These are phyloP conservation scores for Silurus glanis DNA, from an alignment of 2,113 vertebrate species.

Conservation along the genomic window DNA sequence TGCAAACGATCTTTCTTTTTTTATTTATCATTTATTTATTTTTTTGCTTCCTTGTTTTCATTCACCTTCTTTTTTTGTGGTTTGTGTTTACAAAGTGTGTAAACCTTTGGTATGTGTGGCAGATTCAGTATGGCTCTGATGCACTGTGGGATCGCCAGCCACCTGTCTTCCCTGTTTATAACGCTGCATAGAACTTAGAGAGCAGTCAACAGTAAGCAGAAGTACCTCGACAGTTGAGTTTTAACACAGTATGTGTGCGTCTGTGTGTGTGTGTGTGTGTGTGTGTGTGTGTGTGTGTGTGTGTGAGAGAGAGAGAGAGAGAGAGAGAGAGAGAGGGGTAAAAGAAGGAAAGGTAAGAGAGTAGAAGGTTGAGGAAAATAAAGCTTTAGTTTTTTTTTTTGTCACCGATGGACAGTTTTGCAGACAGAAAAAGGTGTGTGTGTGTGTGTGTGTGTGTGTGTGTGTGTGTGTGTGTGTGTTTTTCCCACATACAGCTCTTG, in stretches of 20 bases:
- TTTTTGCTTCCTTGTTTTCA: conserved; percentile 5
- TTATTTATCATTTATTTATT: not conserved
- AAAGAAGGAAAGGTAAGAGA: conserved; percentile 32
- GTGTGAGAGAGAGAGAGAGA: not conserved
- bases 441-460: conserved; percentile 37
- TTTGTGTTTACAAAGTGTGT: conserved; percentile 26
- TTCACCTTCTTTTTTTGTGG: conserved; percentile 6
- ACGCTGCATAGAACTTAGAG: conserved; percentile 4
- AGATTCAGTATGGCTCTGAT: conserved; percentile 48
- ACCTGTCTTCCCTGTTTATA: conserved; percentile 42
- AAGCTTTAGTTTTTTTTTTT: conserved; percentile 55
- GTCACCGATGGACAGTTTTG: conserved; percentile 47
- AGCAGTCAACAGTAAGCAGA: conserved; percentile 2
- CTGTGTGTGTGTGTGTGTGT: too few species aligned
- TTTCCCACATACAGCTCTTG: conserved; percentile 35
- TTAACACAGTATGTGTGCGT: too few species aligned
- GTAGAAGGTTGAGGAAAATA: conserved; percentile 48
- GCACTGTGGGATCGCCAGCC: conserved; percentile 53
- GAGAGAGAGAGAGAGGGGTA: conserved; percentile 13
- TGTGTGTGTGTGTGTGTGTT: conserved; percentile 49
- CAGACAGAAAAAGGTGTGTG: conserved; percentile 55
- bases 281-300: too few species aligned
- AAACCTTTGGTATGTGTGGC: conserved; percentile 60
- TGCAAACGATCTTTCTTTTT: not conserved
- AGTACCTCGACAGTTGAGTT: not conserved